These are phyloP conservation scores for Parauchenoglanis ngamensis DNA, from an alignment of 2,797 vertebrate genomes.

Conservation along the genomic window DNA sequence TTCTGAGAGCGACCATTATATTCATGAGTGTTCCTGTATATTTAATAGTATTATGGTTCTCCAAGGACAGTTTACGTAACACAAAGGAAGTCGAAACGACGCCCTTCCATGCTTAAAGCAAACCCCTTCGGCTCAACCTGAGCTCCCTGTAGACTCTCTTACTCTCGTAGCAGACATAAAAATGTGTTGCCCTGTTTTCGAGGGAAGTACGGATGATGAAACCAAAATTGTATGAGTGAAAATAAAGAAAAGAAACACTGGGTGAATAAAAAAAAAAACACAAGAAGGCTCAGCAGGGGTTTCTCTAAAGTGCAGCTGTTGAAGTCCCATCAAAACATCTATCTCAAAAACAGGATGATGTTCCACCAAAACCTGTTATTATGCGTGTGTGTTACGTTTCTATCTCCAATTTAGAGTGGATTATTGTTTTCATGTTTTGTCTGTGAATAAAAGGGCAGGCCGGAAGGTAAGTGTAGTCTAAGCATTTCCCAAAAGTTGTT, in stretches of 20 bases:
- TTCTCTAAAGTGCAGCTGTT: slow-evolving; percentile 75
- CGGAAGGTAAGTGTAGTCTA: background rate
- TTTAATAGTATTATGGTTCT: slow-evolving; percentile 12
- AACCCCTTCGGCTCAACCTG: background rate
- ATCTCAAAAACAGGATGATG: background rate
- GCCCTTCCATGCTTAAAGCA: background rate
- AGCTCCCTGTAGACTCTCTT: slow-evolving; percentile 13
- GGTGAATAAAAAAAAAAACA: slow-evolving; percentile 14
- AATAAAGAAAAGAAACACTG: slow-evolving; percentile 28
- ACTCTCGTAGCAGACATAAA: slow-evolving; percentile 84
- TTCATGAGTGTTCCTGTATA: background rate
- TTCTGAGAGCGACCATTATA: background rate
- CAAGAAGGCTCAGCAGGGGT: slow-evolving; percentile 59
- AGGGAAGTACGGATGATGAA: slow-evolving; percentile 69
- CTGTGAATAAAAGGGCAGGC: background rate
- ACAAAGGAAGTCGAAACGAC: background rate
- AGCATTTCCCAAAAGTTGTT: background rate
- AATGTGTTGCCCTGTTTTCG: slow-evolving; percentile 80
- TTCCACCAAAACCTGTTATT: slow-evolving; percentile 10
- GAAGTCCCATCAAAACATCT: slow-evolving; percentile 38
- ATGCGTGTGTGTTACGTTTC: background rate
- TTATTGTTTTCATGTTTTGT: slow-evolving; percentile 16
- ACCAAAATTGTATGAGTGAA: slow-evolving; percentile 14
- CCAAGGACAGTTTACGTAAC: slow-evolving; percentile 13
- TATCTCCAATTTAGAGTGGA: background rate